Evolutionary conservation across 2,113 vertebrate species (phyloP).

Genomic region (Ammospiza nelsoni): DNA sequence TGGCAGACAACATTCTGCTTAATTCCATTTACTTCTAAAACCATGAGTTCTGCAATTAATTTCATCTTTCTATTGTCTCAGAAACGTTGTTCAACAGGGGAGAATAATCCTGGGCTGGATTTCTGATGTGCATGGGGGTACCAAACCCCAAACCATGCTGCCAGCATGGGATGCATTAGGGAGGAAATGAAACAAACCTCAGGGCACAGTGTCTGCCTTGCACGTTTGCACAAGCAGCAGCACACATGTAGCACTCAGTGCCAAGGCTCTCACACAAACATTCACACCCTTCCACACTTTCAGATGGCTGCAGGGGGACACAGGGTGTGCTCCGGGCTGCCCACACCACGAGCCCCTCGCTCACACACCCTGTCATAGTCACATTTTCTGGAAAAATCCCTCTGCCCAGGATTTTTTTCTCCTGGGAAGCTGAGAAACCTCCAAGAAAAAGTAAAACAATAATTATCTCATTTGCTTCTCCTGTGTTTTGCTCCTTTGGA

Average conservation of each 20-base stretch:
- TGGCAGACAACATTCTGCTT: conserved; percentile 35
- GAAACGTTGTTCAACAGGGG: conserved; percentile 58
- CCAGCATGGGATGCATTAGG: conserved; percentile 16
- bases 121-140: background rate
- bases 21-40: conserved; percentile 43
- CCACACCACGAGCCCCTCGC: rapidly evolving
- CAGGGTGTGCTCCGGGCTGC: background rate
- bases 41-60: conserved; percentile 63
- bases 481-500: too few relatives aligned
- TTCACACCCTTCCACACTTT: background rate
- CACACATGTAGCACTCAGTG: background rate
- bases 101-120: conserved; percentile 45
- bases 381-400: too few relatives aligned
- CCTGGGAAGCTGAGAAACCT: too few relatives aligned
- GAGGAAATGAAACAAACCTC: background rate
- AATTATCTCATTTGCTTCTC: too few relatives aligned
- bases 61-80: conserved; percentile 58
- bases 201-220: background rate
- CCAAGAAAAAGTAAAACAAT: too few relatives aligned
- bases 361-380: too few relatives aligned
- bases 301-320: background rate
- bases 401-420: too few relatives aligned
- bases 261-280: background rate
- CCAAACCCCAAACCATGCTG: background rate
- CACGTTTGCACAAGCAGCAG: background rate